Conservation (phyloP, 2,888 invertebrate genomes). For the Conchocele bisecta region DNA sequence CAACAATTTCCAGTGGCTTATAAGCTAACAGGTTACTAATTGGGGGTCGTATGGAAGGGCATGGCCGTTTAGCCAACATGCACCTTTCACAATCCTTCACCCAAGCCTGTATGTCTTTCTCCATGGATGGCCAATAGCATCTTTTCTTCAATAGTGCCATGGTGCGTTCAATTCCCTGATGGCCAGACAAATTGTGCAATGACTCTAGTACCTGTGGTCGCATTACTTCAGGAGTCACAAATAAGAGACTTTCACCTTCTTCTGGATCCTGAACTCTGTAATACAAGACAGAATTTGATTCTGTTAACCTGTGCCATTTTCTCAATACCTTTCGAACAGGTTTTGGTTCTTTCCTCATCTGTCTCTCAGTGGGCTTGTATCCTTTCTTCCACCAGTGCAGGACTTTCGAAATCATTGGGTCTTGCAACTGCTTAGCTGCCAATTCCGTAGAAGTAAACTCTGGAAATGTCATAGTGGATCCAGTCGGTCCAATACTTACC, state of each 20-base stretch:
- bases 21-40: neutral
- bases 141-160: neutral
- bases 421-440: conserved; percentile 5
- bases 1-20: conserved; percentile 31
- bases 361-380: conserved; percentile 3
- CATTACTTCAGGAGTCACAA: conserved; percentile 4
- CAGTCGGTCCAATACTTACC: too few species aligned
- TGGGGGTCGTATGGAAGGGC: neutral
- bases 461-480: too few species aligned
- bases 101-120: neutral
- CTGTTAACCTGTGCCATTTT: conserved; percentile 10
- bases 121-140: conserved; percentile 40
- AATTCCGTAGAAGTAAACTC: neutral
- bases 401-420: neutral
- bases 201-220: neutral
- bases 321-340: neutral
- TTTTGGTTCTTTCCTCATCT: neutral
- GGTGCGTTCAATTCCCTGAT: neutral
- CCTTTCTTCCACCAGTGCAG: conserved; percentile 1
- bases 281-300: neutral
- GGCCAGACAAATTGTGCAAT: neutral
- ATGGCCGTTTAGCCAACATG: conserved; percentile 29
- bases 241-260: neutral
- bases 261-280: conserved; percentile 3
- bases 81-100: conserved; percentile 30